Evolutionary conservation across 1,140 invertebrate genomes (phyloP).

Genomic region (Hyposmocoma kahamanoa): DNA sequence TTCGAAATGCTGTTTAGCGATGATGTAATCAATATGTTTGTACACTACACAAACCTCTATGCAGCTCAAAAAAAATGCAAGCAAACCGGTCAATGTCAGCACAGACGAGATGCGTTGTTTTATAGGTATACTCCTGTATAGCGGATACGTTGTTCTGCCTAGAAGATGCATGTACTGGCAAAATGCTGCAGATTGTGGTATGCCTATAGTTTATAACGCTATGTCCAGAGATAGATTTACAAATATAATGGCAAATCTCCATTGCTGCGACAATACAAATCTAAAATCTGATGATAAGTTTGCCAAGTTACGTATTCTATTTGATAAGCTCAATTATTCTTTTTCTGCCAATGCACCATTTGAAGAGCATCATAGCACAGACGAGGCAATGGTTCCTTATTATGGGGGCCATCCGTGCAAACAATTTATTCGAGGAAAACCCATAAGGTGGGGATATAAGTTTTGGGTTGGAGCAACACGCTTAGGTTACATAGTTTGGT

Average conservation of each 20-base stretch:
- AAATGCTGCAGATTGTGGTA: not conserved
- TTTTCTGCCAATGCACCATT: not conserved
- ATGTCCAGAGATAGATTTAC: not conserved
- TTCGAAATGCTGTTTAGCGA: not conserved
- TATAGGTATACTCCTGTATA: not conserved
- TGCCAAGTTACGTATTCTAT: not conserved
- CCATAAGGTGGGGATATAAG: not conserved
- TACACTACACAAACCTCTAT: not conserved
- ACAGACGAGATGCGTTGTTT: not conserved
- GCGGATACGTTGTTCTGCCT: not conserved
- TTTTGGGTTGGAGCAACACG: conserved; percentile 1
- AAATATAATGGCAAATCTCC: not conserved
- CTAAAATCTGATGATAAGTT: not conserved
- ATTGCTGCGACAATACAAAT: not conserved
- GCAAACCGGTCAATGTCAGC: not conserved
- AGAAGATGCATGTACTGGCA: conserved; percentile 4
- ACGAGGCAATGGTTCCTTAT: conserved; percentile 2
- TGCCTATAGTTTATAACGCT: not conserved
- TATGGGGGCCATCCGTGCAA: not conserved
- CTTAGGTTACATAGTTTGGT: not conserved
- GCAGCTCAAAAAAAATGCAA: not conserved
- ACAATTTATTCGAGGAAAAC: conserved; percentile 6
- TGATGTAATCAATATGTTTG: not conserved
- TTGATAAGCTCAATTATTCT: not conserved
- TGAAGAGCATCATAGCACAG: not conserved